phyloP scores from a whole-genome alignment of 2,888 invertebrate genomes.

The Drosophila infuscata region DNA sequence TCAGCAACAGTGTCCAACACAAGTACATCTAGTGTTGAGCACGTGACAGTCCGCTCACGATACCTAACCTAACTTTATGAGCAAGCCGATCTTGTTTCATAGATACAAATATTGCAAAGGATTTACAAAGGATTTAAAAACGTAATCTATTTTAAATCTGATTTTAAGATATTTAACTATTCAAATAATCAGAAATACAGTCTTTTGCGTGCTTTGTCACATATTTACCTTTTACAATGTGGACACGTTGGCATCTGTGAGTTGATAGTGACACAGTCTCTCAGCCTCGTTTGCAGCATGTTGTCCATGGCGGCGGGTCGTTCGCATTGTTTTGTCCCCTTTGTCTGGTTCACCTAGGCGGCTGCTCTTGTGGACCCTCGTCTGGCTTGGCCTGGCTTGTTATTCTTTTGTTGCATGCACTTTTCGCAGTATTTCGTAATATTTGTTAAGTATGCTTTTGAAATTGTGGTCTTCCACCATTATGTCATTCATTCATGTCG shows the following conservation, averaged over 20 bases:
- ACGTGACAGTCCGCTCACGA: conserved; percentile 36
- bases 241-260: conserved; percentile 43
- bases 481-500: conserved; percentile 74
- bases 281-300: conserved; percentile 39
- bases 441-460: conserved; percentile 78
- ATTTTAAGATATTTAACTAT: background rate
- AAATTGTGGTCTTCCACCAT: conserved; percentile 80
- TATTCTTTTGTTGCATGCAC: conserved; percentile 78
- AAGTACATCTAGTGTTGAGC: conserved; percentile 52
- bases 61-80: background rate
- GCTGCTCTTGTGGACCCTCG: conserved; percentile 45
- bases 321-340: conserved; percentile 67
- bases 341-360: conserved; percentile 72
- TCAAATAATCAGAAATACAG: background rate
- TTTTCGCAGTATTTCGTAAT: conserved; percentile 79
- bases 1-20: conserved; percentile 66
- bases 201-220: conserved; percentile 3
- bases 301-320: conserved; percentile 63
- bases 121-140: background rate
- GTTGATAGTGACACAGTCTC: conserved; percentile 16
- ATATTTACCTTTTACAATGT: conserved; percentile 18
- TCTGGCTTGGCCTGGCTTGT: conserved; percentile 37
- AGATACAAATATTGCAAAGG: background rate
- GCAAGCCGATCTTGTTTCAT: background rate
- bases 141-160: background rate